phyloP scores from a whole-genome alignment of 2,113 vertebrate species.

The Percina caprodes region DNA sequence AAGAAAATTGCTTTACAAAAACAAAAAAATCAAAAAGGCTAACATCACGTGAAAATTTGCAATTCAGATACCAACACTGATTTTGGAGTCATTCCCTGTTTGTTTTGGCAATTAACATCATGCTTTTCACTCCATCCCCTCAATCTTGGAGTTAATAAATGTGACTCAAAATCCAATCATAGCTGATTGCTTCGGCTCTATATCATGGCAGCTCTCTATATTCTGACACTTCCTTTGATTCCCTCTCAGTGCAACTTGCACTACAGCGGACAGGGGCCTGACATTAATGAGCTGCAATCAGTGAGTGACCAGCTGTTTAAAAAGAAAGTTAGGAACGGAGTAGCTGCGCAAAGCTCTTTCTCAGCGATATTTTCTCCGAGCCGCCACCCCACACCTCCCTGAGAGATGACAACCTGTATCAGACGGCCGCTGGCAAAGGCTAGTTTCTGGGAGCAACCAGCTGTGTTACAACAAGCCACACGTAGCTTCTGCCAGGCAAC shows the following conservation, averaged over 20 bases:
- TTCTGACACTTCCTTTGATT: constrained; percentile 62
- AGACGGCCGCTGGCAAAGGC: constrained; percentile 46
- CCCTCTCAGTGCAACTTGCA: constrained; percentile 34
- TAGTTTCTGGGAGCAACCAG: constrained; percentile 67
- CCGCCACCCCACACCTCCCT: not conserved
- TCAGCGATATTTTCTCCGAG: constrained; percentile 36
- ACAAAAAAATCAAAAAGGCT: not conserved
- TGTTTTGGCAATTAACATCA: constrained; percentile 74
- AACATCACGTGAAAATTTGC: constrained; percentile 27
- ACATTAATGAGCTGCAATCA: constrained; percentile 72
- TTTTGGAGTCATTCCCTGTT: constrained; percentile 63
- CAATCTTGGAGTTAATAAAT: constrained; percentile 74
- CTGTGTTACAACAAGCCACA: constrained; percentile 68
- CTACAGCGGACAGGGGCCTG: constrained; percentile 30
- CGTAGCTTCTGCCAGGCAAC: constrained; percentile 69
- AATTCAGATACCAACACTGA: constrained; percentile 55
- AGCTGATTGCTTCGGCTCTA: constrained; percentile 70
- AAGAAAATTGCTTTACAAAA: constrained; percentile 20
- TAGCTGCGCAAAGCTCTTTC: constrained; percentile 16
- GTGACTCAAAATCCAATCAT: constrained; percentile 77
- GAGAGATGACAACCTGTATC: constrained; percentile 43
- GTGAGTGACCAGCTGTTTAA: constrained; percentile 40
- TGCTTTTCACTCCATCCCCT: constrained; percentile 50
- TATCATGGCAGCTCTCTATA: constrained; percentile 47
- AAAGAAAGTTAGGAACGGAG: not conserved